A percentile compares a stretch with the other conserved stretches of the same genome.
Evolutionary conservation across 2,888 invertebrate genomes (phyloP).

Genomic region (Glaucopsyche alexis): DNA sequence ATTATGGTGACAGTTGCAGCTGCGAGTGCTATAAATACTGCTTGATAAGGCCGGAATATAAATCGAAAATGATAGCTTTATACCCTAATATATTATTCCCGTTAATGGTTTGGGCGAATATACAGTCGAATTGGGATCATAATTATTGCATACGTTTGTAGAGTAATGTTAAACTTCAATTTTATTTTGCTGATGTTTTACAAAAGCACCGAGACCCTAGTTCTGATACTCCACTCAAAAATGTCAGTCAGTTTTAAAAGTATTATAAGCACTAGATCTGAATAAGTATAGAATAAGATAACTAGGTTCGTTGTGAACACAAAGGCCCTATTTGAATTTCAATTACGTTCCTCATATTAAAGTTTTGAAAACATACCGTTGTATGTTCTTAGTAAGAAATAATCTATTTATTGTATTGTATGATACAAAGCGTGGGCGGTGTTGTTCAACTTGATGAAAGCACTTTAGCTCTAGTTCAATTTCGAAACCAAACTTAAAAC

Average conservation of each 20-base stretch:
- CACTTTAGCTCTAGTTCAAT: not conserved
- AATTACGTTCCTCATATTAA: constrained; percentile 20
- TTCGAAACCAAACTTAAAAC: constrained; percentile 8
- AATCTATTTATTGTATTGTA: too few relatives aligned
- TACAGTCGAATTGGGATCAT: not conserved
- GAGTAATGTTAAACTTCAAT: not conserved
- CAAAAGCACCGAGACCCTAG: not conserved
- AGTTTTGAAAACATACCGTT: constrained; percentile 10
- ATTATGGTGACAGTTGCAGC: constrained; percentile 48
- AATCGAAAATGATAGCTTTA: constrained; percentile 20
- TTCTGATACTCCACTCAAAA: not conserved
- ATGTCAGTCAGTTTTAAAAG: not conserved
- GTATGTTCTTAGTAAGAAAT: constrained; percentile 7
- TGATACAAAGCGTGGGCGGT: not conserved
- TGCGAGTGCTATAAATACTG: constrained; percentile 42
- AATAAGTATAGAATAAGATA: not conserved
- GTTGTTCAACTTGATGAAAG: constrained; percentile 10
- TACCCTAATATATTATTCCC: not conserved
- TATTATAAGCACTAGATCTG: not conserved
- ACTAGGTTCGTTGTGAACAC: not conserved
- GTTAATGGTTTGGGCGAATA: constrained; percentile 2
- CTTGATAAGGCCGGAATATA: constrained; percentile 11
- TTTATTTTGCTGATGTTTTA: not conserved
- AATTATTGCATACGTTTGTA: not conserved
- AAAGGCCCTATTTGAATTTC: constrained; percentile 11